phyloP scores from a whole-genome alignment of 2,888 invertebrate species.

The Lymantria monacha region DNA sequence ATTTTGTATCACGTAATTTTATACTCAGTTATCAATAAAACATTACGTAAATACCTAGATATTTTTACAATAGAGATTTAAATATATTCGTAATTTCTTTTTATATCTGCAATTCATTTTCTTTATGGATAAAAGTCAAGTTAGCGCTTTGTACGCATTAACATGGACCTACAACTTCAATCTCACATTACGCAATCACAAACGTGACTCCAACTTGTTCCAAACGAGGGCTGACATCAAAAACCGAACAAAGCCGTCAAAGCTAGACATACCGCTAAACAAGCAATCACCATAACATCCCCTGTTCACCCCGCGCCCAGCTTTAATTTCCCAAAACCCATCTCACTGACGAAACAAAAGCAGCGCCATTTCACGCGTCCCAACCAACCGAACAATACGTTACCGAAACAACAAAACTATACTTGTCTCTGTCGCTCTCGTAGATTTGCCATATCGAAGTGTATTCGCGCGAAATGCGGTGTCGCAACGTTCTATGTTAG shows the following conservation, averaged over 20 bases:
- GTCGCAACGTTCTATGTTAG: constrained; percentile 48
- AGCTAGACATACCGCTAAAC: constrained; percentile 48
- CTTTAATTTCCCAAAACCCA: constrained; percentile 78
- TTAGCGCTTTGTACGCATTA: not conserved
- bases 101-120: too few relatives aligned
- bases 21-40: too few relatives aligned
- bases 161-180: not conserved
- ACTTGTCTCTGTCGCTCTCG: constrained; percentile 51
- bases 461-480: constrained; percentile 62
- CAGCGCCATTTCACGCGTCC: constrained; percentile 75
- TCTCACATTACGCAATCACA: constrained; percentile 6
- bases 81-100: too few relatives aligned
- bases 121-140: not conserved
- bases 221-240: constrained; percentile 21
- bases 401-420: constrained; percentile 53
- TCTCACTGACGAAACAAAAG: constrained; percentile 68
- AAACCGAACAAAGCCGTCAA: constrained; percentile 25
- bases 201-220: constrained; percentile 12
- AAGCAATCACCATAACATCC: constrained; percentile 72
- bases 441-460: constrained; percentile 25
- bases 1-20: too few relatives aligned
- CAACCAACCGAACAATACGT: constrained; percentile 76
- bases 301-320: constrained; percentile 55
- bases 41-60: too few relatives aligned
- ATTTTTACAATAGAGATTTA: too few relatives aligned